These are phyloP conservation scores for Xiphydria camelus DNA, from an alignment of 2,888 invertebrate genomes.

Conservation along the genomic window DNA sequence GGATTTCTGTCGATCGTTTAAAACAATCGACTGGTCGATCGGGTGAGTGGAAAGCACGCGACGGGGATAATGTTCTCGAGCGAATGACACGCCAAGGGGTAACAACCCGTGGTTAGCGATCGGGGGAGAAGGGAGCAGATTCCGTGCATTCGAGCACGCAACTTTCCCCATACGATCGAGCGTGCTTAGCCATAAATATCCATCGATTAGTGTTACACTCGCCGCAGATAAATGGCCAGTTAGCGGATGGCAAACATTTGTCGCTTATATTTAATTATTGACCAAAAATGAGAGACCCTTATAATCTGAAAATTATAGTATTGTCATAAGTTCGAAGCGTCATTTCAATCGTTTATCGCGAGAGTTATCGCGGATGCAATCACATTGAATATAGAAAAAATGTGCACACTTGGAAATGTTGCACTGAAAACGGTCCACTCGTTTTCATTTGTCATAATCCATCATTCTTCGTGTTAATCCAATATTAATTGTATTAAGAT, in stretches of 20 bases:
- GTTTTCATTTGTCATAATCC: too few relatives aligned
- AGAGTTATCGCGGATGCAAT: too few relatives aligned
- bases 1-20: slow-evolving; percentile 42
- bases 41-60: slow-evolving; percentile 41
- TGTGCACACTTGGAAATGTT: too few relatives aligned
- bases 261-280: neutral
- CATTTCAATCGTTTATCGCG: too few relatives aligned
- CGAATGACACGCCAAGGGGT: slow-evolving; percentile 55
- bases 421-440: too few relatives aligned
- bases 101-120: slow-evolving; percentile 54
- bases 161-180: neutral
- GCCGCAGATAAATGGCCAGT: neutral
- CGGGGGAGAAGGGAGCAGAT: slow-evolving; percentile 24
- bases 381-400: too few relatives aligned
- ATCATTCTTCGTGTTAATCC: too few relatives aligned
- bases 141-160: too few relatives aligned
- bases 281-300: too few relatives aligned
- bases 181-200: slow-evolving; percentile 3
- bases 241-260: neutral
- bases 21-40: slow-evolving; percentile 46
- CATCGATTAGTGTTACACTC: neutral
- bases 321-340: too few relatives aligned
- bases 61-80: slow-evolving; percentile 46
- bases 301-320: too few relatives aligned
- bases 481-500: too few relatives aligned